Conservation (phyloP, 2,113 vertebrate species). For the Laterallus jamaicensis region DNA sequence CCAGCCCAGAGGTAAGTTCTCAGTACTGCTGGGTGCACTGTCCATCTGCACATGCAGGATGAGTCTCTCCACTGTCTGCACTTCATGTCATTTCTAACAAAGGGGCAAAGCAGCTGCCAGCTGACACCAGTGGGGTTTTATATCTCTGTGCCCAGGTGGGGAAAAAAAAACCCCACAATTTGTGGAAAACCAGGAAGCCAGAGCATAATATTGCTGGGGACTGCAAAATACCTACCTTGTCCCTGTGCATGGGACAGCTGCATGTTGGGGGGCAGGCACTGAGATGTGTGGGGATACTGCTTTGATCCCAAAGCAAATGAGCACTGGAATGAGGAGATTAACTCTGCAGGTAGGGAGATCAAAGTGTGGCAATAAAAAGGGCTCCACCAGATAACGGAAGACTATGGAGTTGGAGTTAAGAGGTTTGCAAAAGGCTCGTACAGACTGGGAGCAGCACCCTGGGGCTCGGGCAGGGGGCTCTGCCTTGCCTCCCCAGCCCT, state of each 20-base stretch:
- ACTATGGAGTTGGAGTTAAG: neutral
- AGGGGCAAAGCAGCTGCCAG: neutral
- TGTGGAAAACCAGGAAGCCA: neutral
- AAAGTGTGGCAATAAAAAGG: neutral
- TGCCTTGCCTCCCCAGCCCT: neutral
- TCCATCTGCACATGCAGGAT: neutral
- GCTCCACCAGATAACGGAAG: neutral
- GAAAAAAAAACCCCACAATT: neutral
- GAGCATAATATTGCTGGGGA: neutral
- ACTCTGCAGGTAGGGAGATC: neutral
- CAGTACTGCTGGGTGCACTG: neutral
- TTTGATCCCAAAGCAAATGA: neutral
- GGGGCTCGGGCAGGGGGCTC: neutral
- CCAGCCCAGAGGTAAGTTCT: neutral
- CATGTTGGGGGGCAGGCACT: fast-evolving
- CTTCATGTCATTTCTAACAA: neutral
- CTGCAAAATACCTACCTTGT: neutral
- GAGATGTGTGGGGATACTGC: neutral
- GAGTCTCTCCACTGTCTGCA: neutral
- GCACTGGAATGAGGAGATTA: neutral
- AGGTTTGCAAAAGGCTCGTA: neutral
- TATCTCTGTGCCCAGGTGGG: neutral
- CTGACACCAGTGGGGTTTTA: neutral
- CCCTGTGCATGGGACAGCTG: neutral
- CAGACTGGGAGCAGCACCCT: fast-evolving